Percentiles rank a stretch among this genome's conserved stretches.
phyloP scores from a whole-genome alignment of 2,888 invertebrate genomes.

The Campoletis raptor region DNA sequence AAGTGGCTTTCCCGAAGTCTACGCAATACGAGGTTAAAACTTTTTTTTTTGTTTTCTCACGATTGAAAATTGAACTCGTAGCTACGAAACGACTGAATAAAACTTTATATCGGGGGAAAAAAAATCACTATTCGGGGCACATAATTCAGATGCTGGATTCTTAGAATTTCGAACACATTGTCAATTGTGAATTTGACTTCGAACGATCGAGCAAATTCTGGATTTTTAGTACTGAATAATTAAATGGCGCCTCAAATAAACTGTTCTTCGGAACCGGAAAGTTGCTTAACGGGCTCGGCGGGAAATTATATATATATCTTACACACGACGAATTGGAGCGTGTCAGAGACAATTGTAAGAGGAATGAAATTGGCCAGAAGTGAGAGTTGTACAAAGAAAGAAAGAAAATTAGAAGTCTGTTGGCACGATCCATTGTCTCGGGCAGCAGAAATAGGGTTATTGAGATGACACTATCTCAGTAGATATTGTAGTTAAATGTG shows the following conservation, averaged over 20 bases:
- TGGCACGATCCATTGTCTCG: constrained; percentile 45
- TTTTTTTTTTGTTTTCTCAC: neutral
- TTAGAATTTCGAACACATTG: neutral
- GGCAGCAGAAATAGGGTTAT: constrained; percentile 2
- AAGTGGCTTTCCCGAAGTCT: neutral
- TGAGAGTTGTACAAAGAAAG: constrained; percentile 31
- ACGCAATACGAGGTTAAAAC: neutral
- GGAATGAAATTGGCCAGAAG: constrained; percentile 53
- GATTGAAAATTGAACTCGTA: neutral
- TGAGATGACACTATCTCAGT: neutral
- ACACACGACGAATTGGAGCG: constrained; percentile 61
- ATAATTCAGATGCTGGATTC: neutral
- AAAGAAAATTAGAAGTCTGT: constrained; percentile 43
- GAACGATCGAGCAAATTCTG: neutral
- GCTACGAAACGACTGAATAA: neutral
- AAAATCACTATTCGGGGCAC: neutral
- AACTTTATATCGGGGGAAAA: neutral
- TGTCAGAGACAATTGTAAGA: constrained; percentile 60
- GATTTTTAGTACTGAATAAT: constrained; percentile 6
- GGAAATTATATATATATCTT: constrained; percentile 33
- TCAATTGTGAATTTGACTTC: neutral
- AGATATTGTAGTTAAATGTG: neutral
- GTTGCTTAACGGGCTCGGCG: constrained; percentile 36
- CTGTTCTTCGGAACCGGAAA: constrained; percentile 16
- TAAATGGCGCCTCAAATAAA: constrained; percentile 17